Evolutionary conservation across 2,113 vertebrate species (phyloP), one percentile per base, ranked within the genome.

Genomic region (Tachysurus vachellii): DNA sequence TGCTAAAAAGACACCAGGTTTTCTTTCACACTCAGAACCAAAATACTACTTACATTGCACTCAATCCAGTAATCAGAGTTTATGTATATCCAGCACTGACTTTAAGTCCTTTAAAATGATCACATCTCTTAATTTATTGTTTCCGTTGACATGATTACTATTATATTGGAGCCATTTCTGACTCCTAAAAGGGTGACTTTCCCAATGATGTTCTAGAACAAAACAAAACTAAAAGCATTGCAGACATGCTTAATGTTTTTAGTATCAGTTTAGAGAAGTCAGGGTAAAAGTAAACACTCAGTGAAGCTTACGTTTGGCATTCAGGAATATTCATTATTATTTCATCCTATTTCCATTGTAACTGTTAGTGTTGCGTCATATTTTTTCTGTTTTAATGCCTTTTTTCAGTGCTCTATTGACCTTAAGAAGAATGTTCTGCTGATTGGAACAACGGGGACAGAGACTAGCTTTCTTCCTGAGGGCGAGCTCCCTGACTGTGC

Each of bases 1-100:
- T 99, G 98, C 94, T 99, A 36, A 99, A 99, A 93, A 96, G 98
- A 91, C 98, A 99, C 88, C 98, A 99, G 98, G 98, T 99, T 14
- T 89, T 90, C 9, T 50, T 80, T 57, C 21, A 76, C n/a, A 71
- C 59, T 21, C 14, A 57, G 19, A 6, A 59, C 13, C 56, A 70
- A 57, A 47, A 26, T 77, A 26, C 47, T 42, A 26, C 23, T 82
- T 31, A 13, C 53, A 57, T 16, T 21, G 53, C 31, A 57, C 1
- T 36, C 23, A 66, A 6, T 54, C 44, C 68, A 82, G 21, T 75
- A 12, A 71, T 71, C 19, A 13, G 17, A 16, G 59, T 84, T 50
- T 76, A n/a, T 50, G 14, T 14, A 23, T 13, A 13, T 50, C 11
- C 12, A 53, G 71, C 11, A 21, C 5, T 75, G 21, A 75, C 21